These are phyloP conservation scores for Enoplosus armatus DNA, from an alignment of 2,797 vertebrate genomes.

Conservation along the genomic window DNA sequence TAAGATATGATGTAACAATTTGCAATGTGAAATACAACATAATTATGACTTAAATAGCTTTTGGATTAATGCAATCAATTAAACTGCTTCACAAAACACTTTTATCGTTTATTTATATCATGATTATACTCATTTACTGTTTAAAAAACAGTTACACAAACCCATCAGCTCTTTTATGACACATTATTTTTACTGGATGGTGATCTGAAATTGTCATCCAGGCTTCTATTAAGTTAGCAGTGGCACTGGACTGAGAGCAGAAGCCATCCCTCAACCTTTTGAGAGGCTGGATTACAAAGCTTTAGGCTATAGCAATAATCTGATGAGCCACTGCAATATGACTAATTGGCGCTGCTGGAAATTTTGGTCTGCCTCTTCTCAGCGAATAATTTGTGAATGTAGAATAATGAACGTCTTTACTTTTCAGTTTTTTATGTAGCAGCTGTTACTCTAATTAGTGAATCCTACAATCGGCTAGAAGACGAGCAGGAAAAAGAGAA, in stretches of 20 bases:
- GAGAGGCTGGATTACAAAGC: constrained; percentile 30
- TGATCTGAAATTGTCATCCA: neutral
- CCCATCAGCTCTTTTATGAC: neutral
- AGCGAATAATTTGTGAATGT: constrained; percentile 34
- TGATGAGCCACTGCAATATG: constrained; percentile 29
- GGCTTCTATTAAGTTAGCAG: neutral
- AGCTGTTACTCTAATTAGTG: constrained; percentile 29
- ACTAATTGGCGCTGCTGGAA: constrained; percentile 44
- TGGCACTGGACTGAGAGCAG: constrained; percentile 28
- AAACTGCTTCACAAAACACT: no score
- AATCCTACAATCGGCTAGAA: constrained; percentile 7
- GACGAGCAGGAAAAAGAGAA: neutral
- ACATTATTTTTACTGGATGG: neutral
- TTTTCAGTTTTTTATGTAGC: neutral
- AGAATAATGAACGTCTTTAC: constrained; percentile 21
- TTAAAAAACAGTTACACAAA: neutral
- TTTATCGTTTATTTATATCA: no score
- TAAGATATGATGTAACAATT: neutral
- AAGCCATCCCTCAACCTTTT: constrained; percentile 2
- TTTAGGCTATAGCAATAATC: constrained; percentile 19
- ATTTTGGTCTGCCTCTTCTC: constrained; percentile 8
- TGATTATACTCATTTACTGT: no score
- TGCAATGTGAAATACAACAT: neutral
- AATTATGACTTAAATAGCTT: neutral
- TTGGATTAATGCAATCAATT: no score